Conservation (phyloP, 2,888 invertebrate species). For the Listrodromus nycthemerus region DNA sequence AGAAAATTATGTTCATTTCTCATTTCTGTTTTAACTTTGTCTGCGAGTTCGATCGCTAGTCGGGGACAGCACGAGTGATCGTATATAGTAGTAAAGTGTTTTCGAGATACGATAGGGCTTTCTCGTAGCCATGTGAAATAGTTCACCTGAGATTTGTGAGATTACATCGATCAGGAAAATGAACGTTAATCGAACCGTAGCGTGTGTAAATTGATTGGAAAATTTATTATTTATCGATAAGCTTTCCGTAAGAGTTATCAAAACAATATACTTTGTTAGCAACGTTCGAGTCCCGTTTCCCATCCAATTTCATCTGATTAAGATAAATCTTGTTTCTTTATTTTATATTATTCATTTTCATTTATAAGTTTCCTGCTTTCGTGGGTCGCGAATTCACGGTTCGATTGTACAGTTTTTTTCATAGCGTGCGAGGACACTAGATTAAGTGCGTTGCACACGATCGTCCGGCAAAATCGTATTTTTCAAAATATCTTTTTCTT, state of each 20-base stretch:
- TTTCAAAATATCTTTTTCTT: constrained; percentile 25
- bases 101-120: not conserved
- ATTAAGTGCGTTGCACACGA: constrained; percentile 11
- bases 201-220: constrained; percentile 23
- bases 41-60: constrained; percentile 8
- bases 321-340: not conserved
- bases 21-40: constrained; percentile 15
- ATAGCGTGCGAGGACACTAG: constrained; percentile 22
- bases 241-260: constrained; percentile 8
- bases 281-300: not conserved
- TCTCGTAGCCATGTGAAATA: constrained; percentile 11
- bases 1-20: constrained; percentile 26
- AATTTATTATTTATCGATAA: constrained; percentile 1
- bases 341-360: not conserved
- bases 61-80: constrained; percentile 28
- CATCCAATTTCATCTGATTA: not conserved
- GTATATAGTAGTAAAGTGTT: constrained; percentile 27
- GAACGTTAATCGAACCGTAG: constrained; percentile 13
- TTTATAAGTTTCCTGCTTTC: not conserved
- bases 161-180: constrained; percentile 1
- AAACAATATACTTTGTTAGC: not conserved
- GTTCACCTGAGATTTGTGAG: constrained; percentile 33
- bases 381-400: constrained; percentile 21
- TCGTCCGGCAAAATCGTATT: not conserved
- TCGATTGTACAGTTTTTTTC: constrained; percentile 25